Evolutionary conservation across 2,797 vertebrate species (phyloP).

Genomic region (Rachycentron canadum): DNA sequence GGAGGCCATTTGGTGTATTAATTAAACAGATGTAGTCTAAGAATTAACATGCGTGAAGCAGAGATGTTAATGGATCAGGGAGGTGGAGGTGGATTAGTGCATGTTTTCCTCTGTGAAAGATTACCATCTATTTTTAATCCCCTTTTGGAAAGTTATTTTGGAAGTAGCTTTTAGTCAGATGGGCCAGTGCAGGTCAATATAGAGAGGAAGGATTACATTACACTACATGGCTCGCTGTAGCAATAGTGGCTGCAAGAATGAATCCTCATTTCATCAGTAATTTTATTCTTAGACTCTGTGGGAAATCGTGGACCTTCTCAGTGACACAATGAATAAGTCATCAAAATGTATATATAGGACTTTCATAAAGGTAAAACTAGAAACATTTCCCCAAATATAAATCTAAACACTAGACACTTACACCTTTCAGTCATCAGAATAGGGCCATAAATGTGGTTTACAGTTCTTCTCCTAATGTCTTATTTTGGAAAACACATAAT

Average conservation of each 20-base stretch:
- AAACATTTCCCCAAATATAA: conserved; percentile 17
- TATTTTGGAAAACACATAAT: conserved; percentile 9
- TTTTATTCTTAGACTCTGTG: conserved; percentile 63
- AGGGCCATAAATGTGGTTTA: not conserved
- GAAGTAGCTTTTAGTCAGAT: conserved; percentile 47
- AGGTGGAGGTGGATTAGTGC: conserved; percentile 40
- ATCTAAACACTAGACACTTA: not conserved
- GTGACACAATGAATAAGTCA: conserved; percentile 56
- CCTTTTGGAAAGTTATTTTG: conserved; percentile 58
- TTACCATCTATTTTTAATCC: conserved; percentile 62
- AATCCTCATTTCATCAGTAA: conserved; percentile 47
- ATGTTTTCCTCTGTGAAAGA: conserved; percentile 47
- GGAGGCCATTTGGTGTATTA: conserved; percentile 65
- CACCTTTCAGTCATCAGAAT: conserved; percentile 9
- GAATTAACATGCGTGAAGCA: conserved; percentile 56
- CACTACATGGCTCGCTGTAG: conserved; percentile 45
- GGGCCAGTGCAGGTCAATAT: conserved; percentile 48
- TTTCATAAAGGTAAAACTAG: conserved; percentile 33
- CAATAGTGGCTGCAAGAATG: conserved; percentile 35
- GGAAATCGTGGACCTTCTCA: conserved; percentile 47
- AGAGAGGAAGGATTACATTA: conserved; percentile 55
- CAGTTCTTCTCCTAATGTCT: not conserved
- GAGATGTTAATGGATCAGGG: conserved; percentile 49
- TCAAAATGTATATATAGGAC: conserved; percentile 24
- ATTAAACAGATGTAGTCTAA: conserved; percentile 68